A percentile compares a stretch with the other conserved stretches of the same genome.
Evolutionary conservation across 2,888 invertebrate species (phyloP).

Genomic region (Dendrolimus pini): DNA sequence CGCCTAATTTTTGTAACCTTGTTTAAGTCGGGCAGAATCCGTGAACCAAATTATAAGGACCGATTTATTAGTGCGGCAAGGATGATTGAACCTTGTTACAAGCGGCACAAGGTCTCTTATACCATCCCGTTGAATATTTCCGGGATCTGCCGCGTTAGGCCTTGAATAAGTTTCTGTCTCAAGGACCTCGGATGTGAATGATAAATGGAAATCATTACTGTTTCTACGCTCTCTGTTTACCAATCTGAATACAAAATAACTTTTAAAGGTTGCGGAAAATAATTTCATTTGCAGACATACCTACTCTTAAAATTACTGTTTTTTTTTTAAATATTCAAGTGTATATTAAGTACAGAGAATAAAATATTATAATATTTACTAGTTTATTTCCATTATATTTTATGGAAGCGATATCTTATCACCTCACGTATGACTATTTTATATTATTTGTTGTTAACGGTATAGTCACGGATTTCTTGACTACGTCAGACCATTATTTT

Average conservation of each 20-base stretch:
- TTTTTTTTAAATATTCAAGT: no score
- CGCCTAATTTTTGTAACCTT: conserved; percentile 30
- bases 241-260: conserved; percentile 47
- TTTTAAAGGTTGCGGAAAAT: conserved; percentile 12
- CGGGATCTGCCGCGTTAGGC: conserved; percentile 35
- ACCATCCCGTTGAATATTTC: conserved; percentile 52
- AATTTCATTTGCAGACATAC: background rate
- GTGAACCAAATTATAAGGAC: conserved; percentile 35
- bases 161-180: conserved; percentile 55
- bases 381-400: background rate
- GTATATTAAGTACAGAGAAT: no score
- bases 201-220: conserved; percentile 57
- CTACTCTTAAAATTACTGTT: no score
- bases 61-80: conserved; percentile 26
- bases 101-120: conserved; percentile 35
- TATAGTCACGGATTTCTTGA: background rate
- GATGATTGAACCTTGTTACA: conserved; percentile 45
- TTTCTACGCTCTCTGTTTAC: conserved; percentile 51
- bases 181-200: conserved; percentile 50
- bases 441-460: background rate
- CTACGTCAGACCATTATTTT: background rate
- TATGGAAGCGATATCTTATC: background rate
- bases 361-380: no score
- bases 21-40: conserved; percentile 30
- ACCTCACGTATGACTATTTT: background rate